phyloP scores from a whole-genome alignment of 1,140 invertebrate genomes.

The Drosophila ambigua region DNA sequence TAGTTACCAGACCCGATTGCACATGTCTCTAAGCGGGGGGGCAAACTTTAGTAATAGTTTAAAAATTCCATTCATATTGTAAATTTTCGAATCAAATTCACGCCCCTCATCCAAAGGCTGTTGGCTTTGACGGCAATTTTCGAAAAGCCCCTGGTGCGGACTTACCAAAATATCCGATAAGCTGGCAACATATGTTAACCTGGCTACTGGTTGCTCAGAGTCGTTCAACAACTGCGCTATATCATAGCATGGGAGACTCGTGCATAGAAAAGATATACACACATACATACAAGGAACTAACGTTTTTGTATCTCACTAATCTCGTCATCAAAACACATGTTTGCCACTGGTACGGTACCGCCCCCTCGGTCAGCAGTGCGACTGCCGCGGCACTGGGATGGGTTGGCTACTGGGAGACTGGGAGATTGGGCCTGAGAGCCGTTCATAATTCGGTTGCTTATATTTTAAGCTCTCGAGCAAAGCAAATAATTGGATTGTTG shows the following conservation, averaged over 20 bases:
- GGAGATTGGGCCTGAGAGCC: constrained; percentile 5
- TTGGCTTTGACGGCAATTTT: constrained; percentile 5
- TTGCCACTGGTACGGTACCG: constrained; percentile 40
- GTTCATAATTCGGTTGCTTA: constrained; percentile 65
- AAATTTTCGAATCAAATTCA: background rate
- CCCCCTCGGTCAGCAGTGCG: background rate
- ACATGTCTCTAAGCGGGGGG: too few species aligned
- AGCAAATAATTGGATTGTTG: constrained; percentile 62
- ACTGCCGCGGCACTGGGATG: background rate
- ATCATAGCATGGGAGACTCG: too few species aligned
- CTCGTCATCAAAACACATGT: constrained; percentile 65
- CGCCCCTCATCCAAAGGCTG: background rate
- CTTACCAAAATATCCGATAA: constrained; percentile 16
- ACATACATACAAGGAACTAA: constrained; percentile 20
- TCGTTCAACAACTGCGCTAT: too few species aligned
- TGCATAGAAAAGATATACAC: background rate
- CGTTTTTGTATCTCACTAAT: constrained; percentile 49
- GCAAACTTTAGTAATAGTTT: too few species aligned
- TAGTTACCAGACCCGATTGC: too few species aligned
- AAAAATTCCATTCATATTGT: too few species aligned
- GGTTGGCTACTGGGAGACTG: background rate
- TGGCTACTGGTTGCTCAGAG: constrained; percentile 14
- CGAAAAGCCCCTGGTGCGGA: background rate
- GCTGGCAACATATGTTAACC: constrained; percentile 22
- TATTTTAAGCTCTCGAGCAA: constrained; percentile 44